These are phyloP conservation scores for Agelas oroides DNA, from an alignment of 37 sponge, comb jelly and placozoan genomes.

Conservation along the genomic window DNA sequence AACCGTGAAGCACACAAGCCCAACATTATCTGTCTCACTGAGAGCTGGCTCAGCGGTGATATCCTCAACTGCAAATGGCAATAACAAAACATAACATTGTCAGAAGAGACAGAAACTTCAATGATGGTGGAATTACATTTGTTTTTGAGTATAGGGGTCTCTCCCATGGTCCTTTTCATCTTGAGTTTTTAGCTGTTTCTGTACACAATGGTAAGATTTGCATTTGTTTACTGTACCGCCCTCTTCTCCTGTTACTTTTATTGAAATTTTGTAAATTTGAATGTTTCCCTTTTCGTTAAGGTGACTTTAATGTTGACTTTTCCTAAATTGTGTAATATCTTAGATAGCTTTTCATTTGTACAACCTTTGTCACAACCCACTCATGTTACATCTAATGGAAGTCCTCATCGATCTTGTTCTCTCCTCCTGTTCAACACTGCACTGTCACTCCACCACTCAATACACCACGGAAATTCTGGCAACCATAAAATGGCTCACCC, in stretches of 20 bases:
- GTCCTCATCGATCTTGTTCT: not conserved
- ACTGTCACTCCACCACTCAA: not conserved
- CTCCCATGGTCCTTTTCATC: too few species aligned
- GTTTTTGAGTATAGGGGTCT: too few species aligned
- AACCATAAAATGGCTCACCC: not conserved
- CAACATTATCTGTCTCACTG: not conserved
- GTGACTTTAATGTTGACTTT: too few species aligned
- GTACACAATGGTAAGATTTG: too few species aligned
- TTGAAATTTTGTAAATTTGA: too few species aligned
- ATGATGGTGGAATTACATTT: too few species aligned
- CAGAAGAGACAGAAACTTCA: too few species aligned
- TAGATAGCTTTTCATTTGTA: not conserved
- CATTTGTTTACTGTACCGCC: too few species aligned
- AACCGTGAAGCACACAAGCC: not conserved
- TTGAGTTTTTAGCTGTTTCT: too few species aligned
- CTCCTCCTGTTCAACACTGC: not conserved
- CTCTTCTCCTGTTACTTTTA: too few species aligned
- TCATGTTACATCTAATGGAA: not conserved
- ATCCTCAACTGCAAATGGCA: not conserved
- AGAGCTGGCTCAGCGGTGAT: not conserved
- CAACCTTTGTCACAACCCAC: slow-evolving; percentile 5
- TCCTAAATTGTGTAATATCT: not conserved
- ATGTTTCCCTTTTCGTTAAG: not conserved
- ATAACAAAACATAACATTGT: too few species aligned
- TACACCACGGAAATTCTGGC: not conserved